Evolutionary conservation across 2,113 vertebrate genomes (phyloP).

Genomic region (Cyprinodon brontotheroides): DNA sequence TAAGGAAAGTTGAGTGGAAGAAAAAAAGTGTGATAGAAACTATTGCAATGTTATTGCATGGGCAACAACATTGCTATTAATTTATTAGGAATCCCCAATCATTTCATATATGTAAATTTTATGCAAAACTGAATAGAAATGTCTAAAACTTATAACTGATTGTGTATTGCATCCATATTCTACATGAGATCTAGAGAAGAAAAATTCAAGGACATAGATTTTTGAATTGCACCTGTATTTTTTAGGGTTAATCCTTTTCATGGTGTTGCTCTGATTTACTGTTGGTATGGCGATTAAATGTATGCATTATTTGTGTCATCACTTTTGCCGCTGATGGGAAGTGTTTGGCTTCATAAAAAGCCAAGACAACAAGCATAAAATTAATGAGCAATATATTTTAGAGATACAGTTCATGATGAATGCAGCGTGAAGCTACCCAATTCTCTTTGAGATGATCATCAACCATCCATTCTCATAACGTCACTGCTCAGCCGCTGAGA

Average conservation of each 20-base stretch:
- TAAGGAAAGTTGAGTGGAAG: too few species aligned
- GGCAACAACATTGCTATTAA: too few species aligned
- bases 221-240: not conserved
- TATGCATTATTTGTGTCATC: slow-evolving; percentile 65
- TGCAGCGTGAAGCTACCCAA: slow-evolving; percentile 31
- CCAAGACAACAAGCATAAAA: slow-evolving; percentile 59
- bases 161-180: not conserved
- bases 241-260: slow-evolving; percentile 11
- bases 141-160: not conserved
- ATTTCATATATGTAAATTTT: not conserved
- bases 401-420: slow-evolving; percentile 41
- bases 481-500: slow-evolving; percentile 15
- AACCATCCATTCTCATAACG: slow-evolving; percentile 47
- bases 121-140: too few species aligned
- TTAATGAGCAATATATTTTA: slow-evolving; percentile 61
- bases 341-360: slow-evolving; percentile 64
- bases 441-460: slow-evolving; percentile 39
- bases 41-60: too few species aligned
- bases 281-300: slow-evolving; percentile 31
- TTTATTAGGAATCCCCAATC: too few species aligned
- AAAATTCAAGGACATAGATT: not conserved
- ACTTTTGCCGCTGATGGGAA: slow-evolving; percentile 60
- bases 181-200: not conserved
- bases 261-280: slow-evolving; percentile 30
- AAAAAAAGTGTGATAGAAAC: too few species aligned